These are phyloP conservation scores for Synanthedon formicaeformis DNA, from an alignment of 2,888 invertebrate genomes.

Conservation along the genomic window DNA sequence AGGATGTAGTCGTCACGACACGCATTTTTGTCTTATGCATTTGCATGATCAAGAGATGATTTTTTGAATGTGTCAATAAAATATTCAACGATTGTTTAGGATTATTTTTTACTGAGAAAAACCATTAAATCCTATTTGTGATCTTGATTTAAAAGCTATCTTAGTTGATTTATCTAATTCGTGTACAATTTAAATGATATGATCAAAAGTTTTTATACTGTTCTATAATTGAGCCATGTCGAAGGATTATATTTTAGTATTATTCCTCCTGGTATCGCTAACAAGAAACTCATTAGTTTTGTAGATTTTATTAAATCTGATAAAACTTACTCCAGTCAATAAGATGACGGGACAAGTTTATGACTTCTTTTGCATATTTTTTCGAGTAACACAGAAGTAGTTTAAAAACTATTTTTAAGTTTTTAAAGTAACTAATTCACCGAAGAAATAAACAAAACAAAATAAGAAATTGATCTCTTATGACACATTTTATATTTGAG, in stretches of 20 bases:
- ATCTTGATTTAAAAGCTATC: neutral
- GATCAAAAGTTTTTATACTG: conserved; percentile 11
- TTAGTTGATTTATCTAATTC: conserved; percentile 5
- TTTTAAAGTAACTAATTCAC: no score
- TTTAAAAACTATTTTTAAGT: neutral
- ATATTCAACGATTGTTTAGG: neutral
- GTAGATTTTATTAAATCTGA: conserved; percentile 15
- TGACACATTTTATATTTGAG: no score
- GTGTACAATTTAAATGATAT: conserved; percentile 11
- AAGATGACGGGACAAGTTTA: conserved; percentile 3
- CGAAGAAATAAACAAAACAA: no score
- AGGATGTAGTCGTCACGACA: conserved; percentile 45
- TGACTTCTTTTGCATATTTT: neutral
- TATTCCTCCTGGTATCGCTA: conserved; percentile 5
- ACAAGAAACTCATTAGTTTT: conserved; percentile 17
- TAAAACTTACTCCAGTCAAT: conserved; percentile 9
- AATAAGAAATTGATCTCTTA: no score
- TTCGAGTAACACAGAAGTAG: conserved; percentile 1
- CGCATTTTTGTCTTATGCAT: conserved; percentile 32
- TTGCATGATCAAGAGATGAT: conserved; percentile 18
- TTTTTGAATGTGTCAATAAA: conserved; percentile 3
- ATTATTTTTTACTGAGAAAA: neutral
- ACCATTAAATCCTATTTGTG: conserved; percentile 1
- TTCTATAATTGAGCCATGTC: conserved; percentile 13
- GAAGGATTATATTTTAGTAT: conserved; percentile 7